phyloP scores from a whole-genome alignment of 2,888 invertebrate species.

The Psylliodes chrysocephalus region DNA sequence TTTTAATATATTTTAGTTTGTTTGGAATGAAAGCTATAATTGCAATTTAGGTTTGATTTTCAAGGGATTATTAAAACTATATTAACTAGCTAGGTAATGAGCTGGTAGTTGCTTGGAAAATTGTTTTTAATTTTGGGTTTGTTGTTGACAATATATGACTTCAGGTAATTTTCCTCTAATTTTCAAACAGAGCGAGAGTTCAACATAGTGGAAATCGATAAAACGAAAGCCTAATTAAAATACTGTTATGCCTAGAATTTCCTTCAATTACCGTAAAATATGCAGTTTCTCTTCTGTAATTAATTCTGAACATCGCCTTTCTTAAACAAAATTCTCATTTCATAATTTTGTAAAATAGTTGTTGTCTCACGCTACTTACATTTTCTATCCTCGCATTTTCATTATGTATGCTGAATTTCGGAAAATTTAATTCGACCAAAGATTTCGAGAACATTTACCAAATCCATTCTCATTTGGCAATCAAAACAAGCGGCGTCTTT shows the following conservation, averaged over 20 bases:
- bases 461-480: too few species aligned
- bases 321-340: neutral
- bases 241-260: slow-evolving; percentile 7
- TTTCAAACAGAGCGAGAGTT: neutral
- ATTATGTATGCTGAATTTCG: too few species aligned
- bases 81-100: too few species aligned
- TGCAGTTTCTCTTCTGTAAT: slow-evolving; percentile 1
- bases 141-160: neutral
- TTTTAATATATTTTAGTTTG: too few species aligned
- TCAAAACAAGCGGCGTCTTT: too few species aligned
- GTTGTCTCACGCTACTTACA: neutral
- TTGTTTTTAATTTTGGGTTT: neutral
- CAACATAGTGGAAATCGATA: slow-evolving; percentile 1
- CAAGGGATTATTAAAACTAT: too few species aligned
- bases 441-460: too few species aligned
- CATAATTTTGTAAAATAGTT: neutral
- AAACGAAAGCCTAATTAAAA: slow-evolving; percentile 6
- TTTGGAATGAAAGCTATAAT: too few species aligned
- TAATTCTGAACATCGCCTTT: slow-evolving; percentile 9
- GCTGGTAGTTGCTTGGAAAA: too few species aligned
- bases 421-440: too few species aligned
- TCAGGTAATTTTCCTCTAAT: neutral
- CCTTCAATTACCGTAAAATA: neutral
- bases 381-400: too few species aligned
- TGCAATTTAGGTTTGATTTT: too few species aligned